phyloP scores from a whole-genome alignment of 2,888 invertebrate species.

The Agrochola circellaris region DNA sequence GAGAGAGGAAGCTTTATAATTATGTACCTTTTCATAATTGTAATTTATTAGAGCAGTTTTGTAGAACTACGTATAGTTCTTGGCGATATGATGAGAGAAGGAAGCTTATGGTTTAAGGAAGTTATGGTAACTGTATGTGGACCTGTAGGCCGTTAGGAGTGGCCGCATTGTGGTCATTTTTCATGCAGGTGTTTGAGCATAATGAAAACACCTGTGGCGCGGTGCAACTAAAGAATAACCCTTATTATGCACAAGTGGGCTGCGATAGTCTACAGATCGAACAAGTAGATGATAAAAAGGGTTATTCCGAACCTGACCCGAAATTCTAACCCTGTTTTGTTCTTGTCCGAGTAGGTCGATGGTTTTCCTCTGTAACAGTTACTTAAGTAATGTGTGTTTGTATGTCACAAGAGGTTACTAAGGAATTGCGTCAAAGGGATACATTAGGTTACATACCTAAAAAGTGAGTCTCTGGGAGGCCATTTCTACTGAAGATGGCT shows the following conservation, averaged over 20 bases:
- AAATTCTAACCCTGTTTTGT: background rate
- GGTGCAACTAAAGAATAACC: background rate
- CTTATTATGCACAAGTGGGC: background rate
- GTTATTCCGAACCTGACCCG: too few relatives aligned
- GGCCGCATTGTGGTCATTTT: background rate
- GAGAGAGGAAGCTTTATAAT: background rate
- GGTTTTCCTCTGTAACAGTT: constrained; percentile 19
- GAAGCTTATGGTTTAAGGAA: background rate
- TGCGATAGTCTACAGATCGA: background rate
- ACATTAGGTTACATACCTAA: background rate
- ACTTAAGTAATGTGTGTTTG: constrained; percentile 3
- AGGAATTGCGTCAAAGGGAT: constrained; percentile 1
- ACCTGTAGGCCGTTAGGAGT: constrained; percentile 3
- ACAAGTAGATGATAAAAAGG: background rate
- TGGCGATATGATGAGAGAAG: background rate
- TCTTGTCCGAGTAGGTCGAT: background rate
- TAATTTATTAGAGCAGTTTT: background rate
- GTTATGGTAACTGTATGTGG: too few relatives aligned
- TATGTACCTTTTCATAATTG: background rate
- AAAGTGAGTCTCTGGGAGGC: background rate
- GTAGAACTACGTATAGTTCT: background rate
- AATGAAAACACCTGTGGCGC: constrained; percentile 20
- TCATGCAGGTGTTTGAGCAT: constrained; percentile 14
- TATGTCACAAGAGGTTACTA: background rate
- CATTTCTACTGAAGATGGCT: background rate